Base-by-base conservation (phyloP, 2,888 invertebrate genomes). In the Stictocephala bisonia region DNA sequence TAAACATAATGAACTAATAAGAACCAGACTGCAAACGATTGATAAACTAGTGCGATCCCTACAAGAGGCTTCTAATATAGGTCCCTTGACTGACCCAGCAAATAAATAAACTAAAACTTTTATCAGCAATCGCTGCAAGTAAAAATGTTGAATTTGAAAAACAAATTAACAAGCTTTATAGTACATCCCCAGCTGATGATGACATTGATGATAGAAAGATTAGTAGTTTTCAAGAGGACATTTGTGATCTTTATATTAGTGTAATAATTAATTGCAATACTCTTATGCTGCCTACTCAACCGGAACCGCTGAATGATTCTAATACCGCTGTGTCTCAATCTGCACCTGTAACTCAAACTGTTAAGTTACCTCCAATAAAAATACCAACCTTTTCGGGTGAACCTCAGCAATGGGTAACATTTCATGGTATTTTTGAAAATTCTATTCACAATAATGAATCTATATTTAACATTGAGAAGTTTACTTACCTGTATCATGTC, bases 401-500 rank as follows among this genome's bases (percentile, higher is more conserved):
- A 3, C 13, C 44, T 11, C 24, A 40, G 20, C 41, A 66, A 22
- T 40, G 66, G 41, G 27, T 44, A 22, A 18, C 66, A 4, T 66
- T 66, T 41, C 44, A 66, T 22, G n/a, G 22, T 13, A 66, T 66
- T 18, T 66, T 41, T 66, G 41, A 66, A 41, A 4, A 40, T 18
- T 1, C 66, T 22, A 24, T 66, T 24, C 66, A 66, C 66, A 40
- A 66, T 24, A 66, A 41, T 24, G 7, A 41, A n/a, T 66, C 66
- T 22, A 41, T 66, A 15, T 66, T 41, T 41, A 66, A 20, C 15
- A 22, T 41, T n/a, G 66, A 66, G 26, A 66, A 66, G 20, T 66
- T 66, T 15, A 66, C 66, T 9, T 66, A 66, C 26, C 41, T 66
- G 40, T 66, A 9, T 66, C 66, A 2, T 66, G 41, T 29, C 20